Evolutionary conservation across 2,797 vertebrate species (phyloP).

Genomic region (Malurus splendens): DNA sequence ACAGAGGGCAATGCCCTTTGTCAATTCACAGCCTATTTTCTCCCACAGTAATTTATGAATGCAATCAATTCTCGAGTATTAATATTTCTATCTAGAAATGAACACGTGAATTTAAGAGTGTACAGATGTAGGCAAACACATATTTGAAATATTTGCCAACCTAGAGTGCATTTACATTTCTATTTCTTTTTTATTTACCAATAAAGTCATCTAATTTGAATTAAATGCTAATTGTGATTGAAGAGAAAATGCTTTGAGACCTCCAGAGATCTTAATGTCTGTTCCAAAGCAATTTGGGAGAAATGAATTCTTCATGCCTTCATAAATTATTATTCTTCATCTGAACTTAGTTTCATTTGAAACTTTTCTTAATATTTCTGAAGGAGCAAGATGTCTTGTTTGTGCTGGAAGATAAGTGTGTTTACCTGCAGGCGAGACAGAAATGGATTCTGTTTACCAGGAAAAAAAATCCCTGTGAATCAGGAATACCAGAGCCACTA

Average conservation of each 20-base stretch:
- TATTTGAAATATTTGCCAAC: neutral
- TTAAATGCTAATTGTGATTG: slow-evolving; percentile 31
- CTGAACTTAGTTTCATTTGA: neutral
- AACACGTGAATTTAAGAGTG: neutral
- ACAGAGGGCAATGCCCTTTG: neutral
- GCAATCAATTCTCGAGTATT: neutral
- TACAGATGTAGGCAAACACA: neutral
- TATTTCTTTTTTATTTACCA: slow-evolving; percentile 35
- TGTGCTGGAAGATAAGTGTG: neutral
- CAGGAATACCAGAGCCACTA: neutral
- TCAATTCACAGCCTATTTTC: neutral
- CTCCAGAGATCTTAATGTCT: neutral
- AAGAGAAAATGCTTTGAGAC: slow-evolving; percentile 17
- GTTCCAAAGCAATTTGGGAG: neutral
- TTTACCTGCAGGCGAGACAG: slow-evolving; percentile 30
- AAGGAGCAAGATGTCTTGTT: neutral
- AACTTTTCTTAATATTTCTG: slow-evolving; percentile 9
- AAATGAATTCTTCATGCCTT: slow-evolving; percentile 35
- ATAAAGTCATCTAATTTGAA: slow-evolving; percentile 28
- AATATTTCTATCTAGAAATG: neutral
- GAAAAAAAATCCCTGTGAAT: slow-evolving; percentile 16
- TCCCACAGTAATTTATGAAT: neutral
- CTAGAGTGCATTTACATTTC: neutral
- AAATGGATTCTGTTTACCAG: slow-evolving; percentile 13
- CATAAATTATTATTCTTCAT: slow-evolving; percentile 30